phyloP scores from a whole-genome alignment of 1,140 invertebrate genomes.

The Ceratina australensis region DNA sequence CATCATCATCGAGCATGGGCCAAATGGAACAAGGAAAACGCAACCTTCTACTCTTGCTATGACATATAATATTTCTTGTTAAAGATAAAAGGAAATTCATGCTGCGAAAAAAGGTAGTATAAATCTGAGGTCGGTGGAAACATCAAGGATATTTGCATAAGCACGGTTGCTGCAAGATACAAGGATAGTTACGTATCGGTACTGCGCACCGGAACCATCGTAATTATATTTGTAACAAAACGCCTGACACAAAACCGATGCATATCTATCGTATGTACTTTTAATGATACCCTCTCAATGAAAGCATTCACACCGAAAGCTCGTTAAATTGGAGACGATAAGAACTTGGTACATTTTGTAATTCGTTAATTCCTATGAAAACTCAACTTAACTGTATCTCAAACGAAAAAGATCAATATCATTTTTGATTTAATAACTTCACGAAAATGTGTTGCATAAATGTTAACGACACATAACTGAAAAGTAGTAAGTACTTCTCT shows the following conservation, averaged over 20 bases:
- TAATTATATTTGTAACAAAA: slow-evolving; percentile 36
- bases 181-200: slow-evolving; percentile 41
- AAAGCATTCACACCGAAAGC: neutral
- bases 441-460: no score
- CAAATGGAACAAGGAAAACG: slow-evolving; percentile 26
- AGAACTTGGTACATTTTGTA: no score
- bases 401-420: no score
- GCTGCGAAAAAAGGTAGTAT: neutral
- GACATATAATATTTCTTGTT: neutral
- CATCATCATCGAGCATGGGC: slow-evolving; percentile 5
- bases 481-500: no score
- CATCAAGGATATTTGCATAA: slow-evolving; percentile 39
- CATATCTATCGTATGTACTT: slow-evolving; percentile 13
- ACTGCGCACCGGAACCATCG: slow-evolving; percentile 18
- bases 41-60: neutral
- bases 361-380: neutral
- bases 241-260: slow-evolving; percentile 17
- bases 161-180: slow-evolving; percentile 32
- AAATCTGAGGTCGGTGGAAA: slow-evolving; percentile 14
- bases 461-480: no score
- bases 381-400: no score
- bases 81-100: neutral
- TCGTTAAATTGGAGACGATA: neutral
- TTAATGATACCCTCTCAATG: slow-evolving; percentile 3
- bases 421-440: no score